phyloP scores from a whole-genome alignment of 2,113 vertebrate genomes.

The Tyrannus savana region DNA sequence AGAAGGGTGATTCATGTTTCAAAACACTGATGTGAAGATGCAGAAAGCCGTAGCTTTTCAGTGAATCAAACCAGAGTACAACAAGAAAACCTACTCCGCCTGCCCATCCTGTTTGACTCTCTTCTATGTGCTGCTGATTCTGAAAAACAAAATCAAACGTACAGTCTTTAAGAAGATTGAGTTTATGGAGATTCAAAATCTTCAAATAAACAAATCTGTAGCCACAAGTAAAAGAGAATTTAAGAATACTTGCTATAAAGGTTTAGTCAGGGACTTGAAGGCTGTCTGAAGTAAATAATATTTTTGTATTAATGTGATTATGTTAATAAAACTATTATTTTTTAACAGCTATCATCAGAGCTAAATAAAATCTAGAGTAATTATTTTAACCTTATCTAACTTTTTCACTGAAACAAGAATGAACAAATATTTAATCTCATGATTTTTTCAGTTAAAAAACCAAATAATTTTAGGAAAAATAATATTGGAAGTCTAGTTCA shows the following conservation, averaged over 20 bases:
- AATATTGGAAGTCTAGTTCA: neutral
- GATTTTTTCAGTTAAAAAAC: neutral
- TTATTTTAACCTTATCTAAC: neutral
- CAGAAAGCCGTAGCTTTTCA: neutral
- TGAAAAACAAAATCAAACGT: conserved; percentile 58
- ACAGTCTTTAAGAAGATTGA: neutral
- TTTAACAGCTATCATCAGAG: neutral
- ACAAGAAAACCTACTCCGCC: conserved; percentile 85
- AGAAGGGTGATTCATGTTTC: neutral
- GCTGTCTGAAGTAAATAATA: neutral
- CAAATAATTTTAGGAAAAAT: neutral
- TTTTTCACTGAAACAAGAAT: neutral
- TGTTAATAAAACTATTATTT: neutral
- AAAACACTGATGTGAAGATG: conserved; percentile 7
- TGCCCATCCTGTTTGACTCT: conserved; percentile 92
- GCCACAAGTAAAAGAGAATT: neutral
- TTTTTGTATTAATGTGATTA: neutral
- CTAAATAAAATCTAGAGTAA: neutral
- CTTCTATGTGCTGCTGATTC: conserved; percentile 83
- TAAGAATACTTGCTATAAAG: neutral
- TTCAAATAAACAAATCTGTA: neutral
- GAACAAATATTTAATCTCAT: neutral
- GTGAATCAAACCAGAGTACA: conserved; percentile 35
- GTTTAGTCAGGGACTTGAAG: neutral
- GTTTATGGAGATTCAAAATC: neutral